These are phyloP conservation scores for Mellivora capensis DNA, from an alignment of 2,113 vertebrate genomes.

Conservation along the genomic window DNA sequence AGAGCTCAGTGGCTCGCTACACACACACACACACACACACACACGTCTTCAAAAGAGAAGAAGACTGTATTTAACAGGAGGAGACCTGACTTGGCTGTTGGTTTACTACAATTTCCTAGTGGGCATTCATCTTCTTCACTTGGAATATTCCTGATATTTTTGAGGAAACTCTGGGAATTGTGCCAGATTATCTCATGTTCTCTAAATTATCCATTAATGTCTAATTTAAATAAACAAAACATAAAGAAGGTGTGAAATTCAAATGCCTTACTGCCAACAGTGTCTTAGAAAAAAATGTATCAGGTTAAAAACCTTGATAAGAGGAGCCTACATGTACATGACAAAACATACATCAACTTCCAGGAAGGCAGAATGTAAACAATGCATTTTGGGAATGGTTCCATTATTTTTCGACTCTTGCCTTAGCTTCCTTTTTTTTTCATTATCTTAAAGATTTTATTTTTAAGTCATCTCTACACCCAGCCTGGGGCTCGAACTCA, in stretches of 20 bases:
- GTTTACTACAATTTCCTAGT: neutral
- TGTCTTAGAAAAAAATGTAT: neutral
- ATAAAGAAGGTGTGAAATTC: conserved; percentile 1
- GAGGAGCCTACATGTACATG: neutral
- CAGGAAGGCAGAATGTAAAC: neutral
- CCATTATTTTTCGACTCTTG: neutral
- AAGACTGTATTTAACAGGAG: neutral
- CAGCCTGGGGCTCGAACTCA: neutral
- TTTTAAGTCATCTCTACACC: neutral
- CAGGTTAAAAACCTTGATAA: neutral
- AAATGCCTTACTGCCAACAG: neutral
- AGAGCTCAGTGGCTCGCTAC: neutral
- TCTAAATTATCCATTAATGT: conserved; percentile 34
- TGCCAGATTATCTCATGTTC: neutral
- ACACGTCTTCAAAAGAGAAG: neutral
- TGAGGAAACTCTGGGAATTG: neutral
- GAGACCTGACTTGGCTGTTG: neutral
- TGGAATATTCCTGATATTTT: neutral
- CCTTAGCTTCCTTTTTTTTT: neutral
- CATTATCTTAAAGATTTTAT: neutral
- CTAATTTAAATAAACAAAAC: conserved; percentile 33
- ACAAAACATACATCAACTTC: neutral
- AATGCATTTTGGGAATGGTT: fast-evolving
- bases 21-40: neutral
- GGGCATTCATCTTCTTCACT: neutral